A percentile compares a stretch with the other conserved stretches of the same genome.
Evolutionary conservation across 2,797 vertebrate genomes (phyloP).

Genomic region (Otus scops): DNA sequence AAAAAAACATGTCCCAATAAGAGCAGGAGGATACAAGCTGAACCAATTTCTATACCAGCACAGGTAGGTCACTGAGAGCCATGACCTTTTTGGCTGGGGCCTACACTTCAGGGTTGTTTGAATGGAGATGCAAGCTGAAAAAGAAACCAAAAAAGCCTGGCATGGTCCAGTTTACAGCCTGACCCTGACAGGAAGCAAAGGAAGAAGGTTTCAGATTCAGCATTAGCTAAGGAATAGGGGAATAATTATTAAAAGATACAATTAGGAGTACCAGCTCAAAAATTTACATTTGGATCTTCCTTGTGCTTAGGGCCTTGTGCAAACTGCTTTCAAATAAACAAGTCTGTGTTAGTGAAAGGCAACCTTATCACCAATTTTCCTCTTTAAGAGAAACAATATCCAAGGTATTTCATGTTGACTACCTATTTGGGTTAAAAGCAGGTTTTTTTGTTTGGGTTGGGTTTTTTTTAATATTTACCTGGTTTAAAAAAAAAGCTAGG

Average conservation of each 20-base stretch:
- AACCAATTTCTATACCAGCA: neutral
- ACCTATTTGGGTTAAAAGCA: neutral
- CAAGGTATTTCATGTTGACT: neutral
- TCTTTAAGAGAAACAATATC: neutral
- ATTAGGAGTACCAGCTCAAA: neutral
- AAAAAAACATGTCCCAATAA: accelerated
- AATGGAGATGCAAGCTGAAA: neutral
- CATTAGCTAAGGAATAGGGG: neutral
- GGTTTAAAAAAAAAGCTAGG: neutral
- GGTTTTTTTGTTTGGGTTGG: too few species aligned
- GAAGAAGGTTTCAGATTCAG: neutral
- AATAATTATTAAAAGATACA: neutral
- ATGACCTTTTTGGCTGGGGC: neutral
- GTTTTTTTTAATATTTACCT: too few species aligned
- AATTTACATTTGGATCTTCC: neutral
- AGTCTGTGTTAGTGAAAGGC: neutral
- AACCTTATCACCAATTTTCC: neutral
- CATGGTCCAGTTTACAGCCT: too few species aligned
- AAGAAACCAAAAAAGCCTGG: neutral
- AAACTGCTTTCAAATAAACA: neutral
- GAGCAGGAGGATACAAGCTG: neutral
- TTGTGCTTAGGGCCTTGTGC: neutral
- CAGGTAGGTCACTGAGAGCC: neutral
- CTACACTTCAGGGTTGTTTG: accelerated
- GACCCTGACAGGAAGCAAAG: neutral